Evolutionary conservation across 2,113 vertebrate species (phyloP).

Genomic region (Toxotes jaculatrix): DNA sequence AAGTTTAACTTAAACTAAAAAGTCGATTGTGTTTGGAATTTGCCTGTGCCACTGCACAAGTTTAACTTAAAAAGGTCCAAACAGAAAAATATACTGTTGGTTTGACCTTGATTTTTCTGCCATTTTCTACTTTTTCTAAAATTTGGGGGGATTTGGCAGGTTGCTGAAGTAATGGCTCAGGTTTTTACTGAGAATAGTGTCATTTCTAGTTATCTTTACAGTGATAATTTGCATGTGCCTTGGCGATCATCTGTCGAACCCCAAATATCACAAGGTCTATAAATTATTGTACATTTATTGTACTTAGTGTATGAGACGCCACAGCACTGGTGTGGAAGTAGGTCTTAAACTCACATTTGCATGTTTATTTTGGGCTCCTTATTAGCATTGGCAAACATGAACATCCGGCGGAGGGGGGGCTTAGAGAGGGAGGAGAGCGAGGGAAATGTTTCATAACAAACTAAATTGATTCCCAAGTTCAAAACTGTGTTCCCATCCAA

Average conservation of each 20-base stretch:
- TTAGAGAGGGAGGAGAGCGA: not conserved
- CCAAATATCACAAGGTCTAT: not conserved
- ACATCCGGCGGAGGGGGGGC: constrained; percentile 34
- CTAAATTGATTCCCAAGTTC: constrained; percentile 53
- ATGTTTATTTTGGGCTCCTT: constrained; percentile 76
- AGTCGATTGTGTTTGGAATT: not conserved
- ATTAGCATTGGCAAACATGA: constrained; percentile 76
- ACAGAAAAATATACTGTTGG: not conserved
- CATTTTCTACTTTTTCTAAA: not conserved
- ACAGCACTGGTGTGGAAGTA: constrained; percentile 65
- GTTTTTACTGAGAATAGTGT: not conserved
- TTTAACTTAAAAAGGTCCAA: not conserved
- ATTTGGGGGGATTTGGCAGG: too few relatives aligned
- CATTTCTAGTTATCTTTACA: not conserved
- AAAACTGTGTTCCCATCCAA: constrained; percentile 43
- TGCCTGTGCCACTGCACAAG: not conserved
- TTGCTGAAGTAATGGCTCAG: too few relatives aligned
- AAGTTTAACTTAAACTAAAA: not conserved
- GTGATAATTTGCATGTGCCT: not conserved
- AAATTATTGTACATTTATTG: constrained; percentile 43
- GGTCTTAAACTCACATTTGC: constrained; percentile 75
- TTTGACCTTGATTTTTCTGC: not conserved
- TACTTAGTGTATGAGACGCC: constrained; percentile 31
- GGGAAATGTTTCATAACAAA: constrained; percentile 64
- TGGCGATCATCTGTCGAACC: not conserved